Conservation (phyloP, 2,888 invertebrate species). For the Sicus ferrugineus region DNA sequence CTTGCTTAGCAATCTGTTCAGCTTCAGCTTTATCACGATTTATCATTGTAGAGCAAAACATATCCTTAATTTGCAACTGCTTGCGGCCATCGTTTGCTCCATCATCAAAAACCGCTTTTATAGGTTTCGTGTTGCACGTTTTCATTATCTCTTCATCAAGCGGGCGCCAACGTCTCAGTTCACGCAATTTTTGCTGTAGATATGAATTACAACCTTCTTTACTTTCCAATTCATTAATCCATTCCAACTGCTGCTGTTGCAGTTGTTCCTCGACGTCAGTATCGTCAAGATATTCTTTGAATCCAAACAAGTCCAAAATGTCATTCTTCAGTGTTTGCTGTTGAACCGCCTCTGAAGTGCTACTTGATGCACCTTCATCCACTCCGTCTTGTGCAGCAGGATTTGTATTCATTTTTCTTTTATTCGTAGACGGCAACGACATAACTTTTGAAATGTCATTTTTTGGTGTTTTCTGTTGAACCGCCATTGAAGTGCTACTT, state of each 20-base stretch:
- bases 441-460: no score
- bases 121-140: slow-evolving; percentile 27
- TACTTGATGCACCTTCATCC: no score
- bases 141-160: slow-evolving; percentile 40
- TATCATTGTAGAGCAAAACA: slow-evolving; percentile 59
- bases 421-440: no score
- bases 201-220: slow-evolving; percentile 36
- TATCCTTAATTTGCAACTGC: slow-evolving; percentile 53
- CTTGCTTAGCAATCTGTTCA: slow-evolving; percentile 27
- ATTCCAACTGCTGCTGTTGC: background rate
- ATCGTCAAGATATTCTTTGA: slow-evolving; percentile 36
- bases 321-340: slow-evolving; percentile 2
- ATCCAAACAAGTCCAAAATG: slow-evolving; percentile 32
- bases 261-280: slow-evolving; percentile 3
- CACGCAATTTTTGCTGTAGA: slow-evolving; percentile 49
- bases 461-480: no score
- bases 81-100: slow-evolving; percentile 22
- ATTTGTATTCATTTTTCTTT: no score
- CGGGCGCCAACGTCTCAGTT: slow-evolving; percentile 50
- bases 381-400: no score
- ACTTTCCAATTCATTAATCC: no score
- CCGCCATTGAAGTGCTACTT: no score
- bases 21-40: slow-evolving; percentile 31
- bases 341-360: background rate
- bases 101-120: slow-evolving; percentile 44